phyloP scores from a whole-genome alignment of 2,797 vertebrate genomes.

The Nannoperca obscura region DNA sequence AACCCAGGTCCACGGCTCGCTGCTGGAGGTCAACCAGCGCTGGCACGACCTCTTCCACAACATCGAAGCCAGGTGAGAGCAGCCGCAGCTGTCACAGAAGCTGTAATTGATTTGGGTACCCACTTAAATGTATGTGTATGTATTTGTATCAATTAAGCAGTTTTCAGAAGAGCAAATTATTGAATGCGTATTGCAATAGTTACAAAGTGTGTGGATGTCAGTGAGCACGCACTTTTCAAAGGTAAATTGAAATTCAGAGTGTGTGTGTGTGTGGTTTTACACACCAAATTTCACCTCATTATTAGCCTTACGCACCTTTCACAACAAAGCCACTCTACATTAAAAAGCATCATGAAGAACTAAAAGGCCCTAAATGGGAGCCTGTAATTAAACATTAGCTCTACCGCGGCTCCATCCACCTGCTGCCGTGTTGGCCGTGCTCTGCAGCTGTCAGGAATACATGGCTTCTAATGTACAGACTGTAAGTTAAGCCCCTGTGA shows the following conservation, averaged over 20 bases:
- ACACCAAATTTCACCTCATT: conserved; percentile 1
- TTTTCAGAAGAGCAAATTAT: conserved; percentile 8
- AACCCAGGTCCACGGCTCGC: conserved; percentile 88
- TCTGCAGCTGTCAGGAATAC: conserved; percentile 72
- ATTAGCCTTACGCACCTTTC: conserved; percentile 21
- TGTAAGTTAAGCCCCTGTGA: conserved; percentile 56
- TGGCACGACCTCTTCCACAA: conserved; percentile 94
- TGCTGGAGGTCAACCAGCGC: conserved; percentile 91
- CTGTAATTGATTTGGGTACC: too few species aligned
- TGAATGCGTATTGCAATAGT: neutral
- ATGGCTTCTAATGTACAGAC: conserved; percentile 56
- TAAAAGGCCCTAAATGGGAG: conserved; percentile 32
- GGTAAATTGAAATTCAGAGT: conserved; percentile 8
- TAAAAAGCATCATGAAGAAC: conserved; percentile 52
- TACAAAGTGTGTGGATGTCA: neutral
- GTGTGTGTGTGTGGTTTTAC: neutral
- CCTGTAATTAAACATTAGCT: conserved; percentile 53
- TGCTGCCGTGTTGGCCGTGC: conserved; percentile 64
- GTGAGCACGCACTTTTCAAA: conserved; percentile 17
- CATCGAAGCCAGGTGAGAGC: conserved; percentile 92
- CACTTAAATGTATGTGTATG: neutral
- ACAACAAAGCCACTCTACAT: conserved; percentile 33
- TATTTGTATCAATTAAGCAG: conserved; percentile 14
- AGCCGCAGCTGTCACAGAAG: neutral
- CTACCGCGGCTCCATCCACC: conserved; percentile 57